phyloP scores from a whole-genome alignment of 2,888 invertebrate genomes.

The Muscina levida region DNA sequence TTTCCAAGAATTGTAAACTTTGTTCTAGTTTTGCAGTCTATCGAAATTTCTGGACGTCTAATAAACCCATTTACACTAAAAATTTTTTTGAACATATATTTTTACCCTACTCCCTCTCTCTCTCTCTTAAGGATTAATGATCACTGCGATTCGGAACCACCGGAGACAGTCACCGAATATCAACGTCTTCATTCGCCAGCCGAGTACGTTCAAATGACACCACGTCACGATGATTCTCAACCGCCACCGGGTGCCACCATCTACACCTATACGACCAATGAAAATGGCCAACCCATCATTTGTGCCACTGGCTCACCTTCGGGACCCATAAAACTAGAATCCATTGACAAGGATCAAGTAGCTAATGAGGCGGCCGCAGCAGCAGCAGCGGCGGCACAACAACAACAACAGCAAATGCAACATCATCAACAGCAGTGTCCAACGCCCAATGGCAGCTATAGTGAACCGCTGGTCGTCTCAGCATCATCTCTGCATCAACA shows the following conservation, averaged over 20 bases:
- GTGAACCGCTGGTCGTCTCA: slow-evolving; percentile 73
- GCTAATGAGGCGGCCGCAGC: slow-evolving; percentile 68
- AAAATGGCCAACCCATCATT: slow-evolving; percentile 74
- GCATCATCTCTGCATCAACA: slow-evolving; percentile 68
- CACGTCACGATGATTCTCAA: slow-evolving; percentile 73
- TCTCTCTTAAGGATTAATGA: slow-evolving; percentile 71
- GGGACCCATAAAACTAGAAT: slow-evolving; percentile 76
- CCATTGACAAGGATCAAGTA: slow-evolving; percentile 75
- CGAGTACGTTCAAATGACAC: slow-evolving; percentile 77
- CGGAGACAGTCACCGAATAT: slow-evolving; percentile 70
- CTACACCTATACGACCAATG: slow-evolving; percentile 72
- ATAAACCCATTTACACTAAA: too few relatives aligned
- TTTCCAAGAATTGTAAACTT: too few relatives aligned
- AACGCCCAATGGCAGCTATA: slow-evolving; percentile 73
- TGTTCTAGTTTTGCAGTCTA: too few relatives aligned
- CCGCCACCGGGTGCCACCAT: slow-evolving; percentile 71
- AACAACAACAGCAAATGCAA: slow-evolving; percentile 70
- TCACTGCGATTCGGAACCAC: slow-evolving; percentile 73
- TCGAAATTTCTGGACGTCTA: too few relatives aligned
- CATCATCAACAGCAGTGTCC: slow-evolving; percentile 73
- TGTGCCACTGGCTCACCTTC: slow-evolving; percentile 71
- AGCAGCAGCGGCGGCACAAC: slow-evolving; percentile 68
- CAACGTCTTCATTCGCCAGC: slow-evolving; percentile 71
- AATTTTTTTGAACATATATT: too few relatives aligned
- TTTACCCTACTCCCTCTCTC: background rate